These are phyloP conservation scores for Gryllus bimaculatus DNA, from an alignment of 1,140 invertebrate genomes.

Conservation along the genomic window DNA sequence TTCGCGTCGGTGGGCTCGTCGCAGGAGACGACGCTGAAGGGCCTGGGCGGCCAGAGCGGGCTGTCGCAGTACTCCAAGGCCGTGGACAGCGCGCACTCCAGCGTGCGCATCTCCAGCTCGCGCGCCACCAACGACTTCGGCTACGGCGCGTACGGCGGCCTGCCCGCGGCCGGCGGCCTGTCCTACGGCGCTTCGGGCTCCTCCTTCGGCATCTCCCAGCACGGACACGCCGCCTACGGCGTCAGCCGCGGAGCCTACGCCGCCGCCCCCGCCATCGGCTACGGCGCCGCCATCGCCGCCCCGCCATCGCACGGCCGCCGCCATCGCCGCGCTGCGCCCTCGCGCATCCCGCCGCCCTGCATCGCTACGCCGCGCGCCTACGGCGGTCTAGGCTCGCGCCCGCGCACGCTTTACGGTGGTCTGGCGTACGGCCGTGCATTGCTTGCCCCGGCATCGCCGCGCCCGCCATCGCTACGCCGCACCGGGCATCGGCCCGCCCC, in stretches of 20 bases:
- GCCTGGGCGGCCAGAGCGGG: slow-evolving; percentile 43
- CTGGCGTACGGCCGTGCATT: slow-evolving; percentile 24
- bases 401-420: slow-evolving; percentile 31
- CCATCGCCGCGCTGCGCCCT: slow-evolving; percentile 19
- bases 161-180: slow-evolving; percentile 19
- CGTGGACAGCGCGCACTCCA: slow-evolving; percentile 50
- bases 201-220: slow-evolving; percentile 21
- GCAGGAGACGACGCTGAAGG: slow-evolving; percentile 44
- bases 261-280: slow-evolving; percentile 12
- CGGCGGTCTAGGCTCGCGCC: slow-evolving; percentile 36
- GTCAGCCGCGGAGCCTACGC: slow-evolving; percentile 16
- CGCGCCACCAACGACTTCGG: slow-evolving; percentile 47
- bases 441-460: slow-evolving; percentile 24
- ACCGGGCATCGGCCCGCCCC: slow-evolving; percentile 22
- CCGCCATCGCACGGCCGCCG: slow-evolving; percentile 15
- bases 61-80: slow-evolving; percentile 49
- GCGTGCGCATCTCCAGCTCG: slow-evolving; percentile 49
- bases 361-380: slow-evolving; percentile 52
- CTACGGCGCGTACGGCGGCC: slow-evolving; percentile 27
- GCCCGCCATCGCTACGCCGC: slow-evolving; percentile 16
- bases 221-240: slow-evolving; percentile 16
- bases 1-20: slow-evolving; percentile 38
- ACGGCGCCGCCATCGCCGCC: slow-evolving; percentile 22
- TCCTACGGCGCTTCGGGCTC: slow-evolving; percentile 23
- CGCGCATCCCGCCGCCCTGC: slow-evolving; percentile 49